Evolutionary conservation across 1,140 invertebrate species (phyloP).

Genomic region (Chlorops oryzae): DNA sequence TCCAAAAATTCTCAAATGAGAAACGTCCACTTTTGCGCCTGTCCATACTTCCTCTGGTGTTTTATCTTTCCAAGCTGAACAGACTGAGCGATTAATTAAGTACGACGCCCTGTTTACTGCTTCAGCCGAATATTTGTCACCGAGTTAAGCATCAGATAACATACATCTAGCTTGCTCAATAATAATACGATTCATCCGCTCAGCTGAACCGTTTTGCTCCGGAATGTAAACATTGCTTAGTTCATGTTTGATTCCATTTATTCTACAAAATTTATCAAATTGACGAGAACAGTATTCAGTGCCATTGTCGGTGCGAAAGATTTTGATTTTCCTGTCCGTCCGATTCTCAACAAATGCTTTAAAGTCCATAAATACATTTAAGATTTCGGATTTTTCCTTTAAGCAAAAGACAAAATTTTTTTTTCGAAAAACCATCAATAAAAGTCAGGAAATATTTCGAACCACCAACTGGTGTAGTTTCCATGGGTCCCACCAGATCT

Average conservation of each 20-base stretch:
- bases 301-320: background rate
- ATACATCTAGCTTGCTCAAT: conserved; percentile 21
- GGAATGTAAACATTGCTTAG: conserved; percentile 26
- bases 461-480: no score
- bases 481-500: no score
- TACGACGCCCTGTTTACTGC: background rate
- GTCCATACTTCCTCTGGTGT: conserved; percentile 25
- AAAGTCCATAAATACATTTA: no score
- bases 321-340: background rate
- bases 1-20: conserved; percentile 33
- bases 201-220: conserved; percentile 33
- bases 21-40: conserved; percentile 27
- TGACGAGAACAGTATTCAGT: background rate
- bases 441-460: no score
- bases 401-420: no score
- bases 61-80: conserved; percentile 10
- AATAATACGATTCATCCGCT: conserved; percentile 29
- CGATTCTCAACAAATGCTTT: background rate
- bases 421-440: no score
- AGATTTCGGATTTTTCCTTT: no score
- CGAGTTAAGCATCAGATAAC: background rate
- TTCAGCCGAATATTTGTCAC: background rate
- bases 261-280: conserved; percentile 5
- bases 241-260: conserved; percentile 15
- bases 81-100: background rate